Evolutionary conservation across 2,113 vertebrate genomes (phyloP).

Genomic region (Passer domesticus): DNA sequence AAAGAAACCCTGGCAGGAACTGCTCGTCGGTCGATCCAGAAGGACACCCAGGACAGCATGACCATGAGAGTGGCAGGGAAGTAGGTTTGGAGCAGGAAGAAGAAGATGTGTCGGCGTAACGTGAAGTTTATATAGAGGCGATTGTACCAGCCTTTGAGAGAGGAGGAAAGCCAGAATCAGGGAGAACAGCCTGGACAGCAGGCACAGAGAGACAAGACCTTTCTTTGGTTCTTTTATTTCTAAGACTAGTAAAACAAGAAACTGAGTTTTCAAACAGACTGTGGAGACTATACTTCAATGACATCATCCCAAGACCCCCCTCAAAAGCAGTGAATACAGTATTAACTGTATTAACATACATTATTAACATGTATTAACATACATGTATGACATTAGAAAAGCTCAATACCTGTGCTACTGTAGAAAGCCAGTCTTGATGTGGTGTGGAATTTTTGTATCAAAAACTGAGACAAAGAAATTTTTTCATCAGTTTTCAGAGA

Average conservation of each 20-base stretch:
- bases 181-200: neutral
- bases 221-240: neutral
- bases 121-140: constrained; percentile 94
- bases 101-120: constrained; percentile 90
- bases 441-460: constrained; percentile 95
- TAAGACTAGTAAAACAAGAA: neutral
- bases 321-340: neutral
- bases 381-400: neutral
- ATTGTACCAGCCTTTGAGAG: constrained; percentile 89
- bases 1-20: constrained; percentile 93
- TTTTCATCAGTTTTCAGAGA: constrained; percentile 92
- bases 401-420: constrained; percentile 89
- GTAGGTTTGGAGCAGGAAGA: constrained; percentile 94
- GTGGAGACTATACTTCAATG: neutral
- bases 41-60: constrained; percentile 95
- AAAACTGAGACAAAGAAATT: constrained; percentile 94
- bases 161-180: neutral
- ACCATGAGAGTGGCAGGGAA: constrained; percentile 94
- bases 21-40: constrained; percentile 92
- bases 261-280: neutral
- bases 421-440: constrained; percentile 95
- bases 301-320: neutral
- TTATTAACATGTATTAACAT: too few relatives aligned
- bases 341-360: neutral
- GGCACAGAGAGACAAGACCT: neutral